These are phyloP conservation scores for Scytalopus superciliaris DNA, from an alignment of 2,113 vertebrate genomes.

Conservation along the genomic window DNA sequence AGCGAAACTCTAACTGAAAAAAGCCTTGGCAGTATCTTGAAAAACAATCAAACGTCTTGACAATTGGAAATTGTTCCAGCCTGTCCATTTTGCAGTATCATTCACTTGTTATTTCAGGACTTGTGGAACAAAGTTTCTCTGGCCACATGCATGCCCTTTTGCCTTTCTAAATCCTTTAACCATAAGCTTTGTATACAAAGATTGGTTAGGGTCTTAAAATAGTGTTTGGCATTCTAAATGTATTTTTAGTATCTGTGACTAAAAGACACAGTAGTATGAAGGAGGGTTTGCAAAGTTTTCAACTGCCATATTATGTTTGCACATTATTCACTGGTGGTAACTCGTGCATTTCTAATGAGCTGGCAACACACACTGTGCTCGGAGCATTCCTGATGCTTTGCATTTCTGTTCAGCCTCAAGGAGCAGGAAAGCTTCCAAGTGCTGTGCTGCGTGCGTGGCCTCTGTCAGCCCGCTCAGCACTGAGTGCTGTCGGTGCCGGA, in stretches of 20 bases:
- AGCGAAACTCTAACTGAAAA: neutral
- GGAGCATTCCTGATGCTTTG: neutral
- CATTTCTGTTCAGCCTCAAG: neutral
- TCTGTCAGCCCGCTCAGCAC: neutral
- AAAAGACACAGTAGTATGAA: neutral
- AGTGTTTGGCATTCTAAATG: neutral
- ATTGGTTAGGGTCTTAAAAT: neutral
- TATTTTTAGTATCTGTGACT: neutral
- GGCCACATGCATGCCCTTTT: neutral
- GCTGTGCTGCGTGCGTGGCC: neutral
- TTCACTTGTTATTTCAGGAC: neutral
- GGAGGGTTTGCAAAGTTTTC: neutral
- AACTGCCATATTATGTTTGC: neutral
- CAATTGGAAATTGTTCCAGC: neutral
- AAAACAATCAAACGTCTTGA: neutral
- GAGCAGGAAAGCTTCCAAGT: neutral
- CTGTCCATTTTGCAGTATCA: neutral
- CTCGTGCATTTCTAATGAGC: neutral
- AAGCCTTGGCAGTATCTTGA: neutral
- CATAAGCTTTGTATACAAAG: neutral
- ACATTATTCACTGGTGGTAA: neutral
- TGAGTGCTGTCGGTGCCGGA: neutral
- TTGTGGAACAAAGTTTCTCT: neutral
- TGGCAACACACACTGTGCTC: fast-evolving
- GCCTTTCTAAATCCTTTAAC: neutral